phyloP scores from a whole-genome alignment of 2,113 vertebrate genomes.

The Cariama cristata region DNA sequence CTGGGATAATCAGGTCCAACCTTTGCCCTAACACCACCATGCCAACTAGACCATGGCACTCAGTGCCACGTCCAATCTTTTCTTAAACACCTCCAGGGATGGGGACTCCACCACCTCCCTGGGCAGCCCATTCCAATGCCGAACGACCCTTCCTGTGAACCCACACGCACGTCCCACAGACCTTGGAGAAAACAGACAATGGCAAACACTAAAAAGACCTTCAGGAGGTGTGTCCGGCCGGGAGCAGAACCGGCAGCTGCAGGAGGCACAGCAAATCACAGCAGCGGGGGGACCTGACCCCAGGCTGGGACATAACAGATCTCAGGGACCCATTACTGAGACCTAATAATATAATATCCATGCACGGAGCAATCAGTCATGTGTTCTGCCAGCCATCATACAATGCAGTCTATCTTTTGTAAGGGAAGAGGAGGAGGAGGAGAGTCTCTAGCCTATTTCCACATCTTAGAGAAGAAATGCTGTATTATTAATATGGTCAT shows the following conservation, averaged over 20 bases:
- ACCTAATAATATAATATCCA: not conserved
- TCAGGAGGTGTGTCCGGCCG: not conserved
- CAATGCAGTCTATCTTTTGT: not conserved
- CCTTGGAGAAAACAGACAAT: not conserved
- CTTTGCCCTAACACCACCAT: no score
- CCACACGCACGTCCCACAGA: accelerated
- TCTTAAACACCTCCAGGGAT: no score
- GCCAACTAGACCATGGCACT: no score
- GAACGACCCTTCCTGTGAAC: no score
- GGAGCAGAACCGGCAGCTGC: accelerated
- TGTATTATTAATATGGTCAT: not conserved
- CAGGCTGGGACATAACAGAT: not conserved
- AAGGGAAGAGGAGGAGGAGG: not conserved
- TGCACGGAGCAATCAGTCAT: not conserved
- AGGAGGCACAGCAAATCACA: not conserved
- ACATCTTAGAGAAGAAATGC: conserved; percentile 15
- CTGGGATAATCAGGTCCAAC: no score
- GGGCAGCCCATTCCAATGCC: no score
- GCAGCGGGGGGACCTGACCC: not conserved
- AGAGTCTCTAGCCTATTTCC: not conserved
- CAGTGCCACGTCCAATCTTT: no score
- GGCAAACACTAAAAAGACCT: not conserved
- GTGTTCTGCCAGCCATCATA: not conserved
- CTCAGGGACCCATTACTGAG: not conserved
- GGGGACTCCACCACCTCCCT: no score